Evolutionary conservation across 2,888 invertebrate species (phyloP).

Genomic region (Carpatolechia fugitivella): DNA sequence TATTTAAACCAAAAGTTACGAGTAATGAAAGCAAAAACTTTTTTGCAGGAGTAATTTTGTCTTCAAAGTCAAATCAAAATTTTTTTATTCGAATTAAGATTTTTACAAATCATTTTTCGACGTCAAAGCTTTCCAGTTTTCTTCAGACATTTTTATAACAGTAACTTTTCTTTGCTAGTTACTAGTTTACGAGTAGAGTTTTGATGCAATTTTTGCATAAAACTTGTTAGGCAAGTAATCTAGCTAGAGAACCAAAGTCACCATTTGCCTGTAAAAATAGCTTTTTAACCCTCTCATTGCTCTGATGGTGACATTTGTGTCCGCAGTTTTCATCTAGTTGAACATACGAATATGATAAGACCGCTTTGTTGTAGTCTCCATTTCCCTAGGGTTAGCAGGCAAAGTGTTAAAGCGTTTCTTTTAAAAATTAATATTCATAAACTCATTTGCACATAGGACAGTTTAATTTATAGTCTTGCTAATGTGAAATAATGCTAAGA

Average conservation of each 20-base stretch:
- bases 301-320: too few species aligned
- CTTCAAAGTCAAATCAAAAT: too few species aligned
- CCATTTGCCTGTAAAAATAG: not conserved
- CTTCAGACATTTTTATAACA: conserved; percentile 1
- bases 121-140: conserved; percentile 12
- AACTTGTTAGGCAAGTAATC: conserved; percentile 19
- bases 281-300: too few species aligned
- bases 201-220: conserved; percentile 38
- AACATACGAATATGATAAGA: too few species aligned
- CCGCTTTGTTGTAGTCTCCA: too few species aligned
- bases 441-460: conserved; percentile 6
- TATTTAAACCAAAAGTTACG: too few species aligned
- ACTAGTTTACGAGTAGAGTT: conserved; percentile 9
- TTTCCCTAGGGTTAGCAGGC: too few species aligned
- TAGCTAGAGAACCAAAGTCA: not conserved
- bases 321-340: too few species aligned
- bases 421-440: conserved; percentile 6
- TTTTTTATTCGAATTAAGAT: too few species aligned
- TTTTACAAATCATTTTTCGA: too few species aligned
- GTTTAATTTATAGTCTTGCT: conserved; percentile 4
- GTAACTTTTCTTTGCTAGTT: conserved; percentile 23
- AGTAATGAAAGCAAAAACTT: too few species aligned
- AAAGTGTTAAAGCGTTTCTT: not conserved
- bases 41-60: too few species aligned
- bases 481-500: conserved; percentile 6